phyloP scores from a whole-genome alignment of 2,113 vertebrate genomes.

The Chaenocephalus aceratus region DNA sequence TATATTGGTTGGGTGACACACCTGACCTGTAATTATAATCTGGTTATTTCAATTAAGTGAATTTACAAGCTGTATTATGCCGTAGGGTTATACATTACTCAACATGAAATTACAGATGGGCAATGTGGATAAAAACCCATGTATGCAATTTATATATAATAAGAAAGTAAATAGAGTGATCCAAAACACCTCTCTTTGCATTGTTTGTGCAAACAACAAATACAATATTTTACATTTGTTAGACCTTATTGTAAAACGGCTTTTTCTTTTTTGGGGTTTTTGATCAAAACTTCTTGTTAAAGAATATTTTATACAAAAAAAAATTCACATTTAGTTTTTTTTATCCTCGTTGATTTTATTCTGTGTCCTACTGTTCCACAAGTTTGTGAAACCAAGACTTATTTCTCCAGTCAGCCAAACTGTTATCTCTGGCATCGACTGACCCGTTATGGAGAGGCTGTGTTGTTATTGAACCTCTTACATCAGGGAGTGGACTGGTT shows the following conservation, averaged over 20 bases:
- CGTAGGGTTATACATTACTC: too few relatives aligned
- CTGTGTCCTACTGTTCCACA: neutral
- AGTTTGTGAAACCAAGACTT: neutral
- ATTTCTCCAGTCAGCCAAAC: constrained; percentile 19
- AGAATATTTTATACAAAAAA: too few relatives aligned
- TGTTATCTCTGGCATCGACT: constrained; percentile 34
- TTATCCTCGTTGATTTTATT: neutral
- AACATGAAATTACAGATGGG: too few relatives aligned
- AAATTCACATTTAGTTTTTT: too few relatives aligned
- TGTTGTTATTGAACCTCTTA: constrained; percentile 22
- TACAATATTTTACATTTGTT: neutral
- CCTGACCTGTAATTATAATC: neutral
- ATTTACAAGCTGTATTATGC: too few relatives aligned
- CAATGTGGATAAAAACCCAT: neutral
- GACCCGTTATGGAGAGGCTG: constrained; percentile 23
- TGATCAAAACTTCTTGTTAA: too few relatives aligned
- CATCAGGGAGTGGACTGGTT: constrained; percentile 26
- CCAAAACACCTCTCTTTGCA: neutral
- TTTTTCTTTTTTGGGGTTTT: too few relatives aligned
- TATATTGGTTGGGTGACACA: too few relatives aligned
- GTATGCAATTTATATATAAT: neutral
- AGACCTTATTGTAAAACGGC: neutral
- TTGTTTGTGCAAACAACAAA: neutral
- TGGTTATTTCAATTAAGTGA: neutral
- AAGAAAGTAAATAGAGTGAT: neutral